Evolutionary conservation across 1,140 invertebrate species (phyloP).

Genomic region (Metaphire vulgaris): DNA sequence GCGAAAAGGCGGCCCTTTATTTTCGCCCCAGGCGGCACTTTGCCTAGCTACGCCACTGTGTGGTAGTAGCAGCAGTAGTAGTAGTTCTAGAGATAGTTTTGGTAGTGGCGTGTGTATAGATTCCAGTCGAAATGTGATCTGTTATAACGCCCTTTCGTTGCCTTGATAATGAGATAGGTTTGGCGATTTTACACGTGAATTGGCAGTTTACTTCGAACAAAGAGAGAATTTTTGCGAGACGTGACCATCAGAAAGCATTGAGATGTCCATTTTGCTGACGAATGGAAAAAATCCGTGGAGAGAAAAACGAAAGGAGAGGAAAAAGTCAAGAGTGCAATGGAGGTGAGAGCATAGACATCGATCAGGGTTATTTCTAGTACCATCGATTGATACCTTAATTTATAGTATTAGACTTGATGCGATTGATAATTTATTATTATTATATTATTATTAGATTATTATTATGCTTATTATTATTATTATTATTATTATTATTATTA

Average conservation of each 20-base stretch:
- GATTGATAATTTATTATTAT: not conserved
- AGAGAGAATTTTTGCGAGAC: no score
- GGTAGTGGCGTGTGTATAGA: no score
- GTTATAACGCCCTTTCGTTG: no score
- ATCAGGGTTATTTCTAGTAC: not conserved
- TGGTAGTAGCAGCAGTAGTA: no score
- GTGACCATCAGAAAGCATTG: not conserved
- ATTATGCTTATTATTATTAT: not conserved
- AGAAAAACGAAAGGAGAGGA: not conserved
- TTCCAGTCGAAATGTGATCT: no score
- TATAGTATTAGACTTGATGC: not conserved
- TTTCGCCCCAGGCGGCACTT: no score
- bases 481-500: not conserved
- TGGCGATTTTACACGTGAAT: no score
- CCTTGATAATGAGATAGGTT: no score
- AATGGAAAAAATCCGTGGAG: not conserved
- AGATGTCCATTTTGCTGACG: not conserved
- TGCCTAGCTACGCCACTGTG: no score
- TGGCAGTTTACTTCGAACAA: no score
- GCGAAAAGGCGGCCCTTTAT: no score
- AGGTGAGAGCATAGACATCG: not conserved
- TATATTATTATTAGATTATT: not conserved
- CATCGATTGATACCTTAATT: not conserved
- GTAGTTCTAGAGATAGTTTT: no score
- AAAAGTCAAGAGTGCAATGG: not conserved